phyloP scores from a whole-genome alignment of 2,888 invertebrate species.

The Gortyna flavago region DNA sequence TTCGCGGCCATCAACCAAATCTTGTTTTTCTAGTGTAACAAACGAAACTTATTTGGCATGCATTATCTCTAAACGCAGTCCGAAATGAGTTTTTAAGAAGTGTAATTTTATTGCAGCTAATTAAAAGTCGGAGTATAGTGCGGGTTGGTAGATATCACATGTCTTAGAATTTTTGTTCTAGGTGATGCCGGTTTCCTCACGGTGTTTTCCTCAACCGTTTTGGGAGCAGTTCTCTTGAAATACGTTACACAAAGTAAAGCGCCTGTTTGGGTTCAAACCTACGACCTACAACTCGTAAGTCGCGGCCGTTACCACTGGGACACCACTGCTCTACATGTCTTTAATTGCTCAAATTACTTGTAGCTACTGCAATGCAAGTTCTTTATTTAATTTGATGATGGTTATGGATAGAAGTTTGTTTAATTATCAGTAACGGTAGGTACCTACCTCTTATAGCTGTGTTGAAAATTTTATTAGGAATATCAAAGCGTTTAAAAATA shows the following conservation, averaged over 20 bases:
- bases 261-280: background rate
- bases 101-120: too few relatives aligned
- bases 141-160: background rate
- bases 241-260: background rate
- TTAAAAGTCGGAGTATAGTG: too few relatives aligned
- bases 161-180: background rate
- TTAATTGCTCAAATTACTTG: background rate
- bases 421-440: background rate
- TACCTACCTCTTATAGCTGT: background rate
- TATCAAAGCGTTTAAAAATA: background rate
- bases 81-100: too few relatives aligned
- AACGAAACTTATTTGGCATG: too few relatives aligned
- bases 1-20: too few relatives aligned
- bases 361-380: background rate
- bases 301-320: accelerated
- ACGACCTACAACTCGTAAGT: background rate
- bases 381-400: background rate
- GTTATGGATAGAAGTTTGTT: background rate
- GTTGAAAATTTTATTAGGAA: background rate
- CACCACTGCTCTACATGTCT: background rate
- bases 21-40: too few relatives aligned
- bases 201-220: background rate
- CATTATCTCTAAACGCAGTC: too few relatives aligned
- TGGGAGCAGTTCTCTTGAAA: background rate
- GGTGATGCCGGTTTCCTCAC: background rate